Evolutionary conservation across 37 sponge, comb jelly and placozoan genomes (phyloP), one percentile per base, ranked within the genome.

Genomic region (Cliona cf. orientalis): DNA sequence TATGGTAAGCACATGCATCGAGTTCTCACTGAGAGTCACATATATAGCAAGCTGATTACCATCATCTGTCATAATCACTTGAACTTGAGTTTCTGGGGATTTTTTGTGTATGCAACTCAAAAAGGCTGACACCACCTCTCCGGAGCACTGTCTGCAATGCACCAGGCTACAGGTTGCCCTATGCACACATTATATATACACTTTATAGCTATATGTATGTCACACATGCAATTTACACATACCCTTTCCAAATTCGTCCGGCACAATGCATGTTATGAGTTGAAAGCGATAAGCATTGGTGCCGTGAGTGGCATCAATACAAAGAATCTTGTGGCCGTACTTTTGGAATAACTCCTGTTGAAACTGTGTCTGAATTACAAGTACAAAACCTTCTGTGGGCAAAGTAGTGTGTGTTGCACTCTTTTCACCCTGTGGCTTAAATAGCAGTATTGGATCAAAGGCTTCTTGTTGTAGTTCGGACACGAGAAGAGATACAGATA

Each of bases 81-180:
- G 31, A 21, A 81, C 72, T 26, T n/a, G 22, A 23, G 63, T 57
- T 4, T 31, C 5, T 17, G 82, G 72, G 19, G 72, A 70, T 39
- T 72, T 69, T 28, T 4, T 72, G 62, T 81, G 35, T 40, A 70
- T 22, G 14, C 41, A 1, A 21, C 42, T 32, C 31, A 81, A 63
- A 58, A 81, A 71, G 26, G 37, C 28, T 36, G 32, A 11, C 33
- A 71, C 28, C 3, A 71, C 62, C 21, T 22, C 2, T 25, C 56
- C 1, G 67, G n/a, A 40, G 69, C 72, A 6, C 46, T 28, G 66
- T 66, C 57, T 2, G 80, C 41, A 31, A 80, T 68, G 56, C 80
- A 80, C 80, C 80, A 80, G 21, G 80, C 80, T n/a, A 80, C 33
- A 31, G 80, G 80, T 44, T 80, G 80, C 32, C 80, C 80, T 80